phyloP scores from a whole-genome alignment of 1,140 invertebrate species.

The Eupeodes corollae region DNA sequence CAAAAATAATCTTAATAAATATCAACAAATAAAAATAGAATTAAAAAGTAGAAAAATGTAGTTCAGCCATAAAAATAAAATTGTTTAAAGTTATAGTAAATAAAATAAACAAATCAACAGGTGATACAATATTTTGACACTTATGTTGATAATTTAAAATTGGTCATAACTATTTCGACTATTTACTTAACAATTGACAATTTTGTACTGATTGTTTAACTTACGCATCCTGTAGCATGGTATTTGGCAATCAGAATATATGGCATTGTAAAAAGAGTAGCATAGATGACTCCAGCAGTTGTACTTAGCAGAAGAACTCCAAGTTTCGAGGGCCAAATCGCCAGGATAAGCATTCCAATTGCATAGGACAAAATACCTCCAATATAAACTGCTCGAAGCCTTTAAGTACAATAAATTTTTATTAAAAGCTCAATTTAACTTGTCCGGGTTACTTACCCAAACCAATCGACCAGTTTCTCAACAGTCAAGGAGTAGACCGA shows the following conservation, averaged over 20 bases:
- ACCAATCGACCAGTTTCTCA: constrained; percentile 60
- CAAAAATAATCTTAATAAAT: no score
- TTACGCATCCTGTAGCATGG: constrained; percentile 60
- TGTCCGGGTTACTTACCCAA: constrained; percentile 43
- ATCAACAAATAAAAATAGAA: no score
- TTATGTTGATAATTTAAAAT: neutral
- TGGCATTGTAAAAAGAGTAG: constrained; percentile 76
- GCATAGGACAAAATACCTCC: constrained; percentile 64
- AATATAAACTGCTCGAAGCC: constrained; percentile 60
- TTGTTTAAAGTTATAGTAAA: neutral
- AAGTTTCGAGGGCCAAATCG: constrained; percentile 48
- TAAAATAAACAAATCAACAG: no score
- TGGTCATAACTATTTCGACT: neutral
- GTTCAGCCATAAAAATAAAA: no score
- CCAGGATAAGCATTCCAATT: constrained; percentile 65
- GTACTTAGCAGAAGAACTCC: constrained; percentile 62
- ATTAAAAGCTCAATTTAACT: neutral
- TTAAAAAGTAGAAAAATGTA: no score
- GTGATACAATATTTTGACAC: no score
- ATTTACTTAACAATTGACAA: neutral
- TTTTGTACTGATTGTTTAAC: constrained; percentile 6
- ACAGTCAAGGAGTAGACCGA: constrained; percentile 68
- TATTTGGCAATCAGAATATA: constrained; percentile 74
- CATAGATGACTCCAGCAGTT: constrained; percentile 72
- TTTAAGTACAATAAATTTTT: constrained; percentile 35